Evolutionary conservation across 2,888 invertebrate species (phyloP).

Genomic region (Geophilus truncorum): DNA sequence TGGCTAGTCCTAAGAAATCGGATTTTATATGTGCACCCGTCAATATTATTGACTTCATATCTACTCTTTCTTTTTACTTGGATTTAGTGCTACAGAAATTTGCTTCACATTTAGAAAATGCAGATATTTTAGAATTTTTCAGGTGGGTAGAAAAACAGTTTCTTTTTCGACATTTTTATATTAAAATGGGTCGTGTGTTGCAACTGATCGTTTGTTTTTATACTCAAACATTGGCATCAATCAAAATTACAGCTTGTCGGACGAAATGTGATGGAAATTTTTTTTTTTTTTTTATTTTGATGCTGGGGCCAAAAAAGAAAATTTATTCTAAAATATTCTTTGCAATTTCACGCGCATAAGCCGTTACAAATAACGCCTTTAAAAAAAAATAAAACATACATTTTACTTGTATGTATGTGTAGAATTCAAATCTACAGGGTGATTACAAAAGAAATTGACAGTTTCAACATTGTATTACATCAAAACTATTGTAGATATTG

Average conservation of each 20-base stretch:
- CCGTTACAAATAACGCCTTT: no score
- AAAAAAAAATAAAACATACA: no score
- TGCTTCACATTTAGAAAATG: slow-evolving; percentile 86
- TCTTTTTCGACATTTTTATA: neutral
- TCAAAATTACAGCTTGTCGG: neutral
- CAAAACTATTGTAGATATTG: no score
- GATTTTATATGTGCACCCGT: slow-evolving; percentile 91
- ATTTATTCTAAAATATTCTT: no score
- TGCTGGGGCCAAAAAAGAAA: no score
- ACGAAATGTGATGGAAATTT: neutral
- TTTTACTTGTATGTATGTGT: no score
- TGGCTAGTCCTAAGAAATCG: slow-evolving; percentile 88
- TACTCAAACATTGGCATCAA: neutral
- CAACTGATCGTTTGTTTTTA: no score
- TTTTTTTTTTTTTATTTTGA: no score
- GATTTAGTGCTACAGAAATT: slow-evolving; percentile 84
- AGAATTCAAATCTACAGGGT: no score
- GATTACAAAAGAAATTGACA: no score
- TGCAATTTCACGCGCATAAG: no score
- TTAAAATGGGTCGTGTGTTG: neutral
- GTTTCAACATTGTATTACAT: no score
- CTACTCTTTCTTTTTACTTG: slow-evolving; percentile 97
- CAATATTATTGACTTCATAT: slow-evolving; percentile 98
- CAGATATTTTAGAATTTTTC: slow-evolving; percentile 95
- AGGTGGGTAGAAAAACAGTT: slow-evolving; percentile 49